A percentile compares a stretch with the other conserved stretches of the same genome.
Conservation (phyloP, 2,113 vertebrate genomes). For the Xyliphius kryptos region DNA sequence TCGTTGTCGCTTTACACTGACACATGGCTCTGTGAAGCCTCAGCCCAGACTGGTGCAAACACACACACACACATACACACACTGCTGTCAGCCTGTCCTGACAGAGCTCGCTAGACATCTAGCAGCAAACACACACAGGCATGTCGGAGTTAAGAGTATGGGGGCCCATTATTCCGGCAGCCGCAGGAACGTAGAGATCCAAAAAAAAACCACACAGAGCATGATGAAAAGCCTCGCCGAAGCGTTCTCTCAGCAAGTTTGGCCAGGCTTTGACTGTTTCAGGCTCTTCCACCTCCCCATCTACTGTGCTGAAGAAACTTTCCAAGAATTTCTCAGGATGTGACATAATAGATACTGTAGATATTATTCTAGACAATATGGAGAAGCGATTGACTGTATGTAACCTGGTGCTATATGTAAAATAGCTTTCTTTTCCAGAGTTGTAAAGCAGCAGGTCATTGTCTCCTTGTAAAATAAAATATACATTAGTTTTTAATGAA, state of each 20-base stretch:
- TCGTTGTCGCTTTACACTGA: conserved; percentile 21
- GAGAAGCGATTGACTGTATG: conserved; percentile 15
- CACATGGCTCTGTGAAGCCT: conserved; percentile 22
- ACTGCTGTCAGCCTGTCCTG: conserved; percentile 29
- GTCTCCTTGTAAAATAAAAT: no score
- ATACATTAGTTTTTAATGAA: no score
- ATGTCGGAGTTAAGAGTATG: conserved; percentile 26
- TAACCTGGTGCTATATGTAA: no score
- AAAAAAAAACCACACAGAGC: conserved; percentile 29
- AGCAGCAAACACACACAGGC: conserved; percentile 25
- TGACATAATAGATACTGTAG: conserved; percentile 19
- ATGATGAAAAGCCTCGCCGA: conserved; percentile 26
- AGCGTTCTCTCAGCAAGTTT: conserved; percentile 23
- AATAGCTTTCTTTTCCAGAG: no score
- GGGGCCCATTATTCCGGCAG: conserved; percentile 31
- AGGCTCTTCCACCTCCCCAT: conserved; percentile 10
- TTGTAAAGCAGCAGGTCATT: no score
- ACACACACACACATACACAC: neutral
- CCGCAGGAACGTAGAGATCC: conserved; percentile 22
- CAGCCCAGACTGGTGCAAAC: conserved; percentile 2
- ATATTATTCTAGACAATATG: conserved; percentile 9
- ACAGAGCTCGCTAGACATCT: conserved; percentile 23
- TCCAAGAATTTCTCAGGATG: conserved; percentile 12
- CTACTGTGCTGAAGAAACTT: conserved; percentile 22
- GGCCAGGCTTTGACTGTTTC: conserved; percentile 29